These are phyloP conservation scores for Tenodera sinensis DNA, from an alignment of 2,888 invertebrate genomes.

Conservation along the genomic window DNA sequence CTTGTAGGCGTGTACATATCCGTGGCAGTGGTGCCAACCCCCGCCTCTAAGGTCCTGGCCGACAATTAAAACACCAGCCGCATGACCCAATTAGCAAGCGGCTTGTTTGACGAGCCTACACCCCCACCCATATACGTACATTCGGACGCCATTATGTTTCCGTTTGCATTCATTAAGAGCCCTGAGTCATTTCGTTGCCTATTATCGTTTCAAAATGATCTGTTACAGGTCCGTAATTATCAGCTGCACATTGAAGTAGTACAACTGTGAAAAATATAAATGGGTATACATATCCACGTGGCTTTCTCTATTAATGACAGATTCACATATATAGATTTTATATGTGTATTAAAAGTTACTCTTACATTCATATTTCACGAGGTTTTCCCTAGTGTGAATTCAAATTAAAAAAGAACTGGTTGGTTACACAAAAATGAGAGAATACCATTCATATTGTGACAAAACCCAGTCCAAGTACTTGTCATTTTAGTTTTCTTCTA, in stretches of 20 bases:
- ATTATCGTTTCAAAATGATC: not conserved
- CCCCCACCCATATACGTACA: not conserved
- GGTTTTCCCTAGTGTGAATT: no score
- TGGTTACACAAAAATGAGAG: no score
- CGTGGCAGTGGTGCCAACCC: not conserved
- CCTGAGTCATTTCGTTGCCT: not conserved
- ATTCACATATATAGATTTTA: no score
- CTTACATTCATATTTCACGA: no score
- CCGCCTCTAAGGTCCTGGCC: not conserved
- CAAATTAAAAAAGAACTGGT: no score
- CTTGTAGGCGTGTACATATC: not conserved
- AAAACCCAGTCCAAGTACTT: no score
- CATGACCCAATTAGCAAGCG: conserved; percentile 16
- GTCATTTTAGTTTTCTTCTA: no score
- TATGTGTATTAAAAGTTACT: no score
- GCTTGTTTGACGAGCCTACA: not conserved
- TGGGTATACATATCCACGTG: no score
- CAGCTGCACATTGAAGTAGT: not conserved
- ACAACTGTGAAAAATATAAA: not conserved
- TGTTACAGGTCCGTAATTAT: not conserved
- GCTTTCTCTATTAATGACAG: no score
- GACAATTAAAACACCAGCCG: conserved; percentile 13
- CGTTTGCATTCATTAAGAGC: not conserved
- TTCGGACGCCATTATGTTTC: not conserved
- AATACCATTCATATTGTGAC: no score